Conservation (phyloP, 2,888 invertebrate genomes). For the Athripsodes cinereus region DNA sequence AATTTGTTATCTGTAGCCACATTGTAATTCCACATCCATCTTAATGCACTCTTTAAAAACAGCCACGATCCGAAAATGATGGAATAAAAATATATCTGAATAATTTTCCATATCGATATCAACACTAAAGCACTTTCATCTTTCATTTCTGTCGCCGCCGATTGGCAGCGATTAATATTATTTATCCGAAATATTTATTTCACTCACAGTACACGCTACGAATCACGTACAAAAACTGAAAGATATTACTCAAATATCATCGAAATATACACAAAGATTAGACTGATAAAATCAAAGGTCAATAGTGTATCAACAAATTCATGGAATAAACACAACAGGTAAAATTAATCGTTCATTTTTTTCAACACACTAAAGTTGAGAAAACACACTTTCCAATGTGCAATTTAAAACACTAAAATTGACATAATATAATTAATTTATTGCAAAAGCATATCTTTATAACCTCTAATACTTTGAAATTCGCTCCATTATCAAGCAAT, state of each 20-base stretch:
- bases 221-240: not conserved
- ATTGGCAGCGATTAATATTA: slow-evolving; percentile 2
- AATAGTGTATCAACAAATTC: not conserved
- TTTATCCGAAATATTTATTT: not conserved
- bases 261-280: not conserved
- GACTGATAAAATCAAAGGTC: slow-evolving; percentile 1
- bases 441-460: too few species aligned
- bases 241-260: not conserved
- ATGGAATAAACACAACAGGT: not conserved
- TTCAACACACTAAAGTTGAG: too few species aligned
- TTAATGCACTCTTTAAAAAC: slow-evolving; percentile 41
- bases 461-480: too few species aligned
- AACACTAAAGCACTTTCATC: slow-evolving; percentile 36
- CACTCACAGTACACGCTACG: not conserved
- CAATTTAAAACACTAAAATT: too few species aligned
- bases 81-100: slow-evolving; percentile 45
- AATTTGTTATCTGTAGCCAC: slow-evolving; percentile 19
- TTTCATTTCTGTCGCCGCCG: slow-evolving; percentile 11
- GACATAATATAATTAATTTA: too few species aligned
- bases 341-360: too few species aligned
- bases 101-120: slow-evolving; percentile 42
- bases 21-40: slow-evolving; percentile 47
- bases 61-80: slow-evolving; percentile 48
- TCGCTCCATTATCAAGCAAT: too few species aligned
- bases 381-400: too few species aligned